Base-by-base conservation (phyloP, 2,113 vertebrate species). In the Platycercus adscitus region DNA sequence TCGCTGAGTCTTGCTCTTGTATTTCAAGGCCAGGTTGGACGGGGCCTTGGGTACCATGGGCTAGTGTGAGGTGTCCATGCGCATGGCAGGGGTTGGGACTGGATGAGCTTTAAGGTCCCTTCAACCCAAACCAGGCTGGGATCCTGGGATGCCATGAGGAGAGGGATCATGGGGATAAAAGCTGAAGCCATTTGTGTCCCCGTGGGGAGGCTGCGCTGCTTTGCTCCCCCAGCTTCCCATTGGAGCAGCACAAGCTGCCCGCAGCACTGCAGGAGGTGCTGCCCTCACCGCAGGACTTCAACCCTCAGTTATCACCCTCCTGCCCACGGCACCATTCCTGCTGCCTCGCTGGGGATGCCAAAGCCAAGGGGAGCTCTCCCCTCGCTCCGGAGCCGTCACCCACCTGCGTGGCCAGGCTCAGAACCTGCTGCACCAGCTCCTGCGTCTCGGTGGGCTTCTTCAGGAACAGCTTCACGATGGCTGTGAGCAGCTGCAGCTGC, bases 361-460 rank as follows among this genome's bases (percentile, higher is more conserved):
- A 47, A 71, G 19, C 23, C 56, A 55, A 13, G 3, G 47, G 65
- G 29, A 69, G 68, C 53, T 47, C 12, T 39, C 15, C 13, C 6
- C 31, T 9, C 1, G 1, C 0, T 2, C 15, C 3, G 37, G 16
- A 72, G 63, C 52, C 0, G 3, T 53, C 1, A 84, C 98, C 79
- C 97, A 99, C 99, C 99, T 99, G 99, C 2, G 99, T 99, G 81
- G 99, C 99, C 94, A 99, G 95, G 93, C 99, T 99, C 46, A 99
- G 98, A 83, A 99, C 99, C 96, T 99, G 99, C 97, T 99, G 99
- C 69, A 99, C 99, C 55, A 99, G 90, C 97, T 99, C 99, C 98
- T 99, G 99, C 0, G 99, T 99, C 98, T 99, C 99, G 0, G 99
- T 99, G 9, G 99, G 99, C 94, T 99, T 99, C 97, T 99, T 99